phyloP scores from a whole-genome alignment of 1,140 invertebrate genomes.

The Drosophila bocqueti region DNA sequence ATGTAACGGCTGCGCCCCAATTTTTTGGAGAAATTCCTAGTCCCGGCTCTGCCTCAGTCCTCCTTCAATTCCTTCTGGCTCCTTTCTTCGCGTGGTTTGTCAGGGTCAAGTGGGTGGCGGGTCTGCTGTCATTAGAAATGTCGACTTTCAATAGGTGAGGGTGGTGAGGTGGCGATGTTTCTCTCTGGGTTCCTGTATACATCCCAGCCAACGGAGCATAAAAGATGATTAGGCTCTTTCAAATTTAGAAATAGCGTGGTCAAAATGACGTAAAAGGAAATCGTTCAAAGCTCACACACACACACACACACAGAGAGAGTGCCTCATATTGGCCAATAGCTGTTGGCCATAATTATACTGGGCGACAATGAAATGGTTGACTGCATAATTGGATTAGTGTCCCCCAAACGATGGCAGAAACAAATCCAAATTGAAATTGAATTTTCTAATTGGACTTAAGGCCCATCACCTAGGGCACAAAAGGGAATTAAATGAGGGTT shows the following conservation, averaged over 20 bases:
- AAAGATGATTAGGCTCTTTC: slow-evolving; percentile 79
- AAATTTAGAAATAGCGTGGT: slow-evolving; percentile 58
- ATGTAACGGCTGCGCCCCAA: slow-evolving; percentile 64
- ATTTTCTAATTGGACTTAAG: slow-evolving; percentile 47
- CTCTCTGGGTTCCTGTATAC: slow-evolving; percentile 4
- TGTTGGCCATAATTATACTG: slow-evolving; percentile 65
- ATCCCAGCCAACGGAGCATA: slow-evolving; percentile 48
- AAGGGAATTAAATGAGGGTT: slow-evolving; percentile 39
- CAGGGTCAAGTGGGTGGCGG: slow-evolving; percentile 33
- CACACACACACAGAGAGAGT: slow-evolving; percentile 1
- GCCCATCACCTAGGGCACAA: slow-evolving; percentile 27
- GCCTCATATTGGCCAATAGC: slow-evolving; percentile 32
- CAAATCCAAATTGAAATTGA: slow-evolving; percentile 53
- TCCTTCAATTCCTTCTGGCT: slow-evolving; percentile 17
- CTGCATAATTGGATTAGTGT: slow-evolving; percentile 58
- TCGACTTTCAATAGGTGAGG: slow-evolving; percentile 73
- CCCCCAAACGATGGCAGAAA: slow-evolving; percentile 29
- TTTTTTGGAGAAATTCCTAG: slow-evolving; percentile 17
- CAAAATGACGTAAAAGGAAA: slow-evolving; percentile 63
- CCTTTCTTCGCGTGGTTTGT: slow-evolving; percentile 26
- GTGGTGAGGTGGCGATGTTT: slow-evolving; percentile 1
- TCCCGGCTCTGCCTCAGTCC: neutral
- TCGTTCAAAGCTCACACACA: slow-evolving; percentile 27
- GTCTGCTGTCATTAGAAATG: slow-evolving; percentile 62
- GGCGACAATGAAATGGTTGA: slow-evolving; percentile 65